phyloP scores from a whole-genome alignment of 2,797 vertebrate genomes.

The Melanotaenia parkinsoni region DNA sequence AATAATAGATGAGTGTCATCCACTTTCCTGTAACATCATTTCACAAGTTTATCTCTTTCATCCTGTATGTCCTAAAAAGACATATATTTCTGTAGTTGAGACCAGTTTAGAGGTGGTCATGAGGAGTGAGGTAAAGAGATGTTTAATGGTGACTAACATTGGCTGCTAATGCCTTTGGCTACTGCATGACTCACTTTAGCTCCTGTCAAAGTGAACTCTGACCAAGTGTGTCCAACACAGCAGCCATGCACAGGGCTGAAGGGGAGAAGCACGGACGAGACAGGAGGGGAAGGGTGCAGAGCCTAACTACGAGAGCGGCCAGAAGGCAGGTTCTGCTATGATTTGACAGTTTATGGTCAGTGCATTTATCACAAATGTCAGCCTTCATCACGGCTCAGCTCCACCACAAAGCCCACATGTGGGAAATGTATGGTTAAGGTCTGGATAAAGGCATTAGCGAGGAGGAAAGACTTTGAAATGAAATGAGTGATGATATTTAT shows the following conservation, averaged over 20 bases:
- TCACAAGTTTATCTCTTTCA: slow-evolving; percentile 54
- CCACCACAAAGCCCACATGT: slow-evolving; percentile 27
- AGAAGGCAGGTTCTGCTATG: slow-evolving; percentile 64
- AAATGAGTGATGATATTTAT: slow-evolving; percentile 8
- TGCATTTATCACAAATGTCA: slow-evolving; percentile 81
- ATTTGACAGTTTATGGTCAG: slow-evolving; percentile 81
- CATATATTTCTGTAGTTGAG: slow-evolving; percentile 22
- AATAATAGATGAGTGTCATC: slow-evolving; percentile 69
- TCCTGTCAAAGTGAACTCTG: slow-evolving; percentile 65
- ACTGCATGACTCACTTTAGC: slow-evolving; percentile 72
- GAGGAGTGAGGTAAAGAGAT: slow-evolving; percentile 59
- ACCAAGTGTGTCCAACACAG: slow-evolving; percentile 69
- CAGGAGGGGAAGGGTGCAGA: slow-evolving; percentile 58
- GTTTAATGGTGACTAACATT: slow-evolving; percentile 71
- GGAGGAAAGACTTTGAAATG: slow-evolving; percentile 6
- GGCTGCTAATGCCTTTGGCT: slow-evolving; percentile 68
- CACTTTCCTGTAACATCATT: slow-evolving; percentile 30
- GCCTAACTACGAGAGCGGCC: slow-evolving; percentile 65
- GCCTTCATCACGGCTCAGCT: slow-evolving; percentile 65
- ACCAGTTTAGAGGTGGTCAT: slow-evolving; percentile 54
- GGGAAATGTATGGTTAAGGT: slow-evolving; percentile 35
- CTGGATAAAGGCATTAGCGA: slow-evolving; percentile 22
- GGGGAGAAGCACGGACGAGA: slow-evolving; percentile 56
- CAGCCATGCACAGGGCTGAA: slow-evolving; percentile 51
- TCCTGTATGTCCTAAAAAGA: slow-evolving; percentile 33